Evolutionary conservation across 1,140 invertebrate species (phyloP).

Genomic region (Drosophila quadrilineata): DNA sequence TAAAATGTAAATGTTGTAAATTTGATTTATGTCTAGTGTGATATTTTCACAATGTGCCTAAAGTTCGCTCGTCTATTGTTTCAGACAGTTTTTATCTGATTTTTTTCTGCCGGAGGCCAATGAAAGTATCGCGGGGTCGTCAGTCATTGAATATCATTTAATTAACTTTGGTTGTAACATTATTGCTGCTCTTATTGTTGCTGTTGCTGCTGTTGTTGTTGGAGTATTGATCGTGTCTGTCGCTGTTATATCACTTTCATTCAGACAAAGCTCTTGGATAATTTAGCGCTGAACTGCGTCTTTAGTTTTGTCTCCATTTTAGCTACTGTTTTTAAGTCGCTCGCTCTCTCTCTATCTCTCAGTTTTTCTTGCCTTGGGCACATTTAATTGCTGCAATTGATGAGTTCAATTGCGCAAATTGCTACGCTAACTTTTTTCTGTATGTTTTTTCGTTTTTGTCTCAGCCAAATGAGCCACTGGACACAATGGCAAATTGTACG

Average conservation of each 20-base stretch:
- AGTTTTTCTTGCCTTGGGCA: constrained; percentile 37
- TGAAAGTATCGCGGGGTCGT: constrained; percentile 56
- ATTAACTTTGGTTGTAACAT: constrained; percentile 63
- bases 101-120: constrained; percentile 36
- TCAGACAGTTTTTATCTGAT: too few relatives aligned
- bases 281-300: constrained; percentile 52
- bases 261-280: constrained; percentile 56
- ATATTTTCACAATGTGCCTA: constrained; percentile 8
- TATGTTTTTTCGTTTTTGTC: background rate
- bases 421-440: constrained; percentile 58
- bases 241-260: constrained; percentile 62
- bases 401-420: constrained; percentile 77
- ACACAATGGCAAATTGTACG: constrained; percentile 9
- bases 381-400: constrained; percentile 78
- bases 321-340: too few relatives aligned
- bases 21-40: too few relatives aligned
- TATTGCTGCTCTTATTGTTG: constrained; percentile 2
- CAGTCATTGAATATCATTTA: constrained; percentile 71
- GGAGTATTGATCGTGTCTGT: constrained; percentile 28
- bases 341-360: too few relatives aligned
- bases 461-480: background rate
- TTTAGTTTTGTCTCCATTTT: too few relatives aligned
- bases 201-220: constrained; percentile 11
- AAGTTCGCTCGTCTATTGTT: constrained; percentile 3
- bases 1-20: constrained; percentile 43